Evolutionary conservation across 2,797 vertebrate genomes (phyloP), one percentile per base, ranked within the genome.

Genomic region (Poecile montanus): DNA sequence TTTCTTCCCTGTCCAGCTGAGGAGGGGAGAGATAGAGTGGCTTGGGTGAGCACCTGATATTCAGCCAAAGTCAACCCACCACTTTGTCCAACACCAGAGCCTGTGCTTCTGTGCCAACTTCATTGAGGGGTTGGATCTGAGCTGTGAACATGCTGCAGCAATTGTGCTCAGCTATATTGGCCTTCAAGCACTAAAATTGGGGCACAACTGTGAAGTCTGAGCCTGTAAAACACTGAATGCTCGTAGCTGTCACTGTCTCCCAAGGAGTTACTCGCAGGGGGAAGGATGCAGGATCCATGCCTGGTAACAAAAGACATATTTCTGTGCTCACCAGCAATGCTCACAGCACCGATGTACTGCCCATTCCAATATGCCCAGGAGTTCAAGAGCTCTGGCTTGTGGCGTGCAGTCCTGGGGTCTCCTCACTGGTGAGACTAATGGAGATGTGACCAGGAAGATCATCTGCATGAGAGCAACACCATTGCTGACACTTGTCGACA

Each of bases 81-180:
- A 13, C 62, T 34, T 19, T 7, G 1, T 42, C 42, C 44, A 34
- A 1, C 63, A 34, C 56, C 0, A 0, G 32, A 72, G 62, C 21
- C 21, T 21, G 21, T 68, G 22, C 56, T 56, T 63, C n/a, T 48
- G 48, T 70, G 48, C 21, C n/a, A 9, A 34, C 54, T 63, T 38
- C 21, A 11, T n/a, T 40, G 15, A 0, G 1, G 40, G 11, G 1
- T 3, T 3, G 10, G 29, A 71, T 45, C 27, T 0, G 0, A 73
- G 68, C 16, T 1, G 2, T 44, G 58, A 85, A 32, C 17, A 1
- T 2, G 19, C 13, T 54, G 34, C 61, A 82, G 48, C 27, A 53
- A 7, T 21, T 58, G 11, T 22, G 4, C 70, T 76, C 51, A 38
- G 40, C 66, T 2, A 0, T 36, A 19, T 0, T 30, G 16, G 42